Evolutionary conservation across 2,888 invertebrate species (phyloP).

Genomic region (Campoplex capitator): DNA sequence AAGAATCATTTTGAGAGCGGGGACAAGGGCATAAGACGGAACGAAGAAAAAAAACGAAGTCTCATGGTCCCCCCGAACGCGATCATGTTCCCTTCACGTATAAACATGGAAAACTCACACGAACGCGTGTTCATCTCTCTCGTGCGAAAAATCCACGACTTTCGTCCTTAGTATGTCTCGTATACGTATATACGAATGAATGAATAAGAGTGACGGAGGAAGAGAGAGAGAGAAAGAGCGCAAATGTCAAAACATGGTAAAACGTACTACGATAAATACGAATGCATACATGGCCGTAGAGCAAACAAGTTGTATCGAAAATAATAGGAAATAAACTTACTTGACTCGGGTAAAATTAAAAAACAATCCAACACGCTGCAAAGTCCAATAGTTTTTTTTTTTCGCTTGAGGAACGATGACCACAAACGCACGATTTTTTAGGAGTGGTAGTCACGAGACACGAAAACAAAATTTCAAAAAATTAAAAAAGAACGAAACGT

Average conservation of each 20-base stretch:
- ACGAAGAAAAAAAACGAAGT: constrained; percentile 56
- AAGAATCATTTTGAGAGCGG: constrained; percentile 65
- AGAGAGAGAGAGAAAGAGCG: constrained; percentile 29
- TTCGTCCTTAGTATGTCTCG: constrained; percentile 30
- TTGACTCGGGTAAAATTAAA: constrained; percentile 3
- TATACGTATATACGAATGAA: constrained; percentile 25
- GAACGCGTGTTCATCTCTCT: constrained; percentile 40
- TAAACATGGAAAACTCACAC: constrained; percentile 35
- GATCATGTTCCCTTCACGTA: constrained; percentile 48
- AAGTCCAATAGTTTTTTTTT: constrained; percentile 24
- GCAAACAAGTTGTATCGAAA: neutral
- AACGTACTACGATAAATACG: neutral
- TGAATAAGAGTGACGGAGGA: neutral
- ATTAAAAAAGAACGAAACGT: constrained; percentile 33
- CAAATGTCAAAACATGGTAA: constrained; percentile 66
- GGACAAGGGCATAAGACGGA: constrained; percentile 60
- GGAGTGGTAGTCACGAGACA: constrained; percentile 26
- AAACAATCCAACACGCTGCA: constrained; percentile 1
- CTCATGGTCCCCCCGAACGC: constrained; percentile 62
- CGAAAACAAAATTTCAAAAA: constrained; percentile 18
- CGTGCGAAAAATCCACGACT: constrained; percentile 46
- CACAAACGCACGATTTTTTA: constrained; percentile 39
- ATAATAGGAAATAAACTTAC: constrained; percentile 24
- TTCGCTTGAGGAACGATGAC: constrained; percentile 1
- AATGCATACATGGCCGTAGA: neutral